Base-by-base conservation (phyloP, 1,140 invertebrate species). In the Tyrophagus putrescentiae region DNA sequence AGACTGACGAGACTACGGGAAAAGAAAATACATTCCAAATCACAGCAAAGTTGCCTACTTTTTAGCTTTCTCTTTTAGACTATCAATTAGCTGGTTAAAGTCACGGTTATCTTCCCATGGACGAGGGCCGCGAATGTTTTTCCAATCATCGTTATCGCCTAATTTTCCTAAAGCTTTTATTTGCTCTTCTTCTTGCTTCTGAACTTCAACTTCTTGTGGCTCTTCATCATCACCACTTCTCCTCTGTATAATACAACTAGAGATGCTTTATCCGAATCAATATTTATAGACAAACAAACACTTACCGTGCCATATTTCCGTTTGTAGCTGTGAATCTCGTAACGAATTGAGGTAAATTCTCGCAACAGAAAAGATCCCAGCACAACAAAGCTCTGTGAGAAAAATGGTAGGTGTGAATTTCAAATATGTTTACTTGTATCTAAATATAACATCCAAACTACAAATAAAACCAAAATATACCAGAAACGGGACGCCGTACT, bases 401-500 rank as follows among this genome's bases (percentile, higher is more conserved):
- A 56, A 18, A 28, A 60, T 25, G n/a, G n/a, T n/a, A n/a, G n/a
- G n/a, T n/a, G n/a, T n/a, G n/a, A 31, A 54, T 11, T 7, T 6
- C 6, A 58, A 60, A 56, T n/a, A 23, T 13, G 33, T 60, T 29
- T n/a, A 6, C 6, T 25, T 58, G 1, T 32, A 33, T 32, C 21
- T 3, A 54, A 27, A 1, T 28, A 16, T 16, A 50, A 21, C 1
- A 42, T 42, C 41, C 18, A 3, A 23, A 42, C 25, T 50, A 50
- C 21, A 50, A n/a, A n/a, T 29, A n/a, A n/a, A 56, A 29, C 21
- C 16, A 56, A 58, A 54, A 60, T 32, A 25, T 60, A 62, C 57
- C 31, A 62, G n/a, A 50, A 62, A 61, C 4, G 61, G 61, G 2
- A 52, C 1, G 1, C 61, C 61, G 61, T 61, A 62, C 53, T 50